Base-by-base conservation (phyloP, 2,797 vertebrate species). In the Gallinago nigripennis region DNA sequence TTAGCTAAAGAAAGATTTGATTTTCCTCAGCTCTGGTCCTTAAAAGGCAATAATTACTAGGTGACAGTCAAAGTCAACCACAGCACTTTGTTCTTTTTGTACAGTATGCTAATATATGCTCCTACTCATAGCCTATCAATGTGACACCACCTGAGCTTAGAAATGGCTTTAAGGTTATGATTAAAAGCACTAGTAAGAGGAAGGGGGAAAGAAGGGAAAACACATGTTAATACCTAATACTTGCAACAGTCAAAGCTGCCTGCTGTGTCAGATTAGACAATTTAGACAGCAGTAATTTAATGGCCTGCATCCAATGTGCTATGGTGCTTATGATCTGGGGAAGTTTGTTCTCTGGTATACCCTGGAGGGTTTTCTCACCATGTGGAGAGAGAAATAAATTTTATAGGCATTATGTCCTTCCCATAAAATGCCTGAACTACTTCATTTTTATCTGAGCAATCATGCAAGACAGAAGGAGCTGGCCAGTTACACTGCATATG, bases 241-340 rank as follows among this genome's bases (percentile, higher is more conserved):
- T 71, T 78, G 30, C 46, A 93, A 43, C 24, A 83, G 76, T 71
- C 48, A 93, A 65, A 75, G 56, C 50, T 92, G 68, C 75, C 72
- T 94, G 45, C 31, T 87, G 41, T 10, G 12, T 84, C 70, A 84
- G 66, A 96, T 83, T 88, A 92, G 76, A 84, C 39, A 73, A 23
- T 33, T 93, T 60, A 96, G 93, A 96, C 96, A 94, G 12, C 75
- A 56, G 43, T 94, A 90, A 96, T 93, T 97, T 96, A 96, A 97
- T 96, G 72, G 79, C 51, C 82, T 95, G 86, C 69, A 83, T 91
- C 79, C 82, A 90, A 58, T 81, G 50, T 39, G 50, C 28, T 46
- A 12, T 64, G 60, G 86, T 90, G 56, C 88, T 94, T 78, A 68
- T 77, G 61, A 93, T 88, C 31, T 64, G 19, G 57, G 25, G 88